Conservation (phyloP, 2,113 vertebrate genomes). For the mouse (Mus musculus) region GRCm39 chr12:52762501-52763000, state of each 20-base stretch:
- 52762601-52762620: conserved; percentile 4
- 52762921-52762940: neutral
- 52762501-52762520: neutral
- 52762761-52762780: neutral
- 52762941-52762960: conserved; percentile 38
- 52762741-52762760: neutral
- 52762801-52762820: neutral
- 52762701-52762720: conserved; percentile 22
- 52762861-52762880: conserved; percentile 28
- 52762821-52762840: neutral
- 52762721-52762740: neutral
- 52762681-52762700: neutral
- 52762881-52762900: conserved; percentile 46
- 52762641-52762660: neutral
- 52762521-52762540: neutral
- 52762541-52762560: neutral
- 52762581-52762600: neutral
- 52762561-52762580: neutral
- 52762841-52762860: neutral
- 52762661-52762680: conserved; percentile 19
- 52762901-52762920: conserved; percentile 21
- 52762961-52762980: neutral
- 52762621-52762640: conserved; percentile 38
- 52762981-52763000: conserved; percentile 22
- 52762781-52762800: neutral